A percentile compares a stretch with the other conserved stretches of the same genome.
phyloP scores from a whole-genome alignment of 64 coral and sea anemone genomes.

The Stichodactyla mertensii region DNA sequence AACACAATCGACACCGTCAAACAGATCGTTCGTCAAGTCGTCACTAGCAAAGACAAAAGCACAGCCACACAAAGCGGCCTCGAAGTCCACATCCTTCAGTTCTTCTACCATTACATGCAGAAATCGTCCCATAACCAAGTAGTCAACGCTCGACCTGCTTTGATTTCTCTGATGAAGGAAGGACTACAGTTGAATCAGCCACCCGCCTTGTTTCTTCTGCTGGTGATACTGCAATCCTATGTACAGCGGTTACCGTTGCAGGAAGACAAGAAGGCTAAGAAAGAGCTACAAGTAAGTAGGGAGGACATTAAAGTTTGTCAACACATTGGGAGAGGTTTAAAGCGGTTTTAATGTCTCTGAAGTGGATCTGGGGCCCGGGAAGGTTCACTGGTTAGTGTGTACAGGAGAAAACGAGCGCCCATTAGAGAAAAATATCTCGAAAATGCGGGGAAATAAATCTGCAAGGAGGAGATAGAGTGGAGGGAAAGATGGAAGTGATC shows the following conservation, averaged over 20 bases:
- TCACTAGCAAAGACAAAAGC: constrained; percentile 78
- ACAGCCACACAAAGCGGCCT: constrained; percentile 68
- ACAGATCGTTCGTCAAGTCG: constrained; percentile 79
- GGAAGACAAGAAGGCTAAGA: constrained; percentile 87
- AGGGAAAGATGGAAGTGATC: no score
- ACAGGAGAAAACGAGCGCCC: no score
- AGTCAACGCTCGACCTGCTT: constrained; percentile 50
- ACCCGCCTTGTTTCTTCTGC: constrained; percentile 79
- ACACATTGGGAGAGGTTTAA: no score
- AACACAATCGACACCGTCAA: constrained; percentile 80
- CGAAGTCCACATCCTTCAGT: constrained; percentile 87
- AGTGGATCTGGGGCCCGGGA: no score
- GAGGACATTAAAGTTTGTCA: neutral
- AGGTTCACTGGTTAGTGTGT: no score
- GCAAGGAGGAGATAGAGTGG: no score
- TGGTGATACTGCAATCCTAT: constrained; percentile 88
- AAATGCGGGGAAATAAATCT: no score
- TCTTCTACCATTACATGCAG: constrained; percentile 75
- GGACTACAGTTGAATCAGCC: constrained; percentile 87
- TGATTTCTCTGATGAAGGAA: constrained; percentile 84
- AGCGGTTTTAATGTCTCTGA: no score
- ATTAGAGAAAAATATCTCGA: no score
- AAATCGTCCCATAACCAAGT: constrained; percentile 68
- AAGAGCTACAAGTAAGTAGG: constrained; percentile 81
- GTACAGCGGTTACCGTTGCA: constrained; percentile 72